Percentiles rank a stretch among this genome's conserved stretches.
Evolutionary conservation across 2,888 invertebrate species (phyloP).

Genomic region (Maniola hyperantus): DNA sequence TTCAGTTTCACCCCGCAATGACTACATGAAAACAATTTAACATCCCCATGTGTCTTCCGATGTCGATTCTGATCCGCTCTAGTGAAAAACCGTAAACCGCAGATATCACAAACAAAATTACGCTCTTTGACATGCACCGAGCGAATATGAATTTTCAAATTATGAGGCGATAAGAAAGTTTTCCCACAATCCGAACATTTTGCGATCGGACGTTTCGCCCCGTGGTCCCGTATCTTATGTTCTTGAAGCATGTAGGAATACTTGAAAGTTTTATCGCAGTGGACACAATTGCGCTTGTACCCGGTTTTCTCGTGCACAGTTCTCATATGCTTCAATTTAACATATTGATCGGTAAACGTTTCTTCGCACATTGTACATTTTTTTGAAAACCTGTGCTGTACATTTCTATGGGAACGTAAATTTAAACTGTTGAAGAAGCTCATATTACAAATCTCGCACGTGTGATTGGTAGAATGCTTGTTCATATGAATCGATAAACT

Average conservation of each 20-base stretch:
- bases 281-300: constrained; percentile 40
- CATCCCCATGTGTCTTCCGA: constrained; percentile 52
- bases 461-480: constrained; percentile 51
- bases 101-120: constrained; percentile 49
- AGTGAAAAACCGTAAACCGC: constrained; percentile 56
- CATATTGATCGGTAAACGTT: constrained; percentile 42
- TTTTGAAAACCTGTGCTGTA: constrained; percentile 44
- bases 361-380: constrained; percentile 52
- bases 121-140: constrained; percentile 53
- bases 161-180: constrained; percentile 45
- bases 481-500: constrained; percentile 54
- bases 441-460: constrained; percentile 56
- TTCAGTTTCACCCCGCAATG: constrained; percentile 54
- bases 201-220: constrained; percentile 39
- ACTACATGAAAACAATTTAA: constrained; percentile 50
- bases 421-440: constrained; percentile 53
- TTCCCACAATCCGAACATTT: constrained; percentile 54
- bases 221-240: constrained; percentile 53
- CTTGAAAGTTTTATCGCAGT: constrained; percentile 48
- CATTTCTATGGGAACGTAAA: constrained; percentile 47
- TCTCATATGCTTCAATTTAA: constrained; percentile 43
- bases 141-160: constrained; percentile 51
- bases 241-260: constrained; percentile 45
- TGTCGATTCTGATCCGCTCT: constrained; percentile 52
- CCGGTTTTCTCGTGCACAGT: constrained; percentile 8